A percentile compares a stretch with the other conserved stretches of the same genome.
Conservation (phyloP, 2,113 vertebrate genomes). For the Hypocryptadius cinnamomeus region DNA sequence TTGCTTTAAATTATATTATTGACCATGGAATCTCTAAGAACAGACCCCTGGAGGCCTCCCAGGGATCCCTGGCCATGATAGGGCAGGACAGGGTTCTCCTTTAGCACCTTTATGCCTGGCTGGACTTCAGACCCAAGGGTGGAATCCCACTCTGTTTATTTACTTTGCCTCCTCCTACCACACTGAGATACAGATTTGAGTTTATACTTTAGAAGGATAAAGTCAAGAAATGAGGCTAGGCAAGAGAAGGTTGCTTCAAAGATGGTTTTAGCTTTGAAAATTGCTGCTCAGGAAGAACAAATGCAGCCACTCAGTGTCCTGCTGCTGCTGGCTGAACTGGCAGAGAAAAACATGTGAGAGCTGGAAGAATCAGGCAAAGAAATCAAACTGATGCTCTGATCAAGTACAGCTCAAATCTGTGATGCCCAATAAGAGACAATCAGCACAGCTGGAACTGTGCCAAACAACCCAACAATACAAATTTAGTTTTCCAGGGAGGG, state of each 20-base stretch:
- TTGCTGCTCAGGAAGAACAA: background rate
- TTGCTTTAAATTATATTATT: background rate
- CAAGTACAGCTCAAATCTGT: background rate
- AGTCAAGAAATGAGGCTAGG: background rate
- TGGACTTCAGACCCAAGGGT: background rate
- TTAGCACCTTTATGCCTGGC: background rate
- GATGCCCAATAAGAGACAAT: background rate
- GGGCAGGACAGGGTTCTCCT: background rate
- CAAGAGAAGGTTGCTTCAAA: background rate
- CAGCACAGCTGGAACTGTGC: background rate
- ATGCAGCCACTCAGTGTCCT: background rate
- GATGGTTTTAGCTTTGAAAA: background rate
- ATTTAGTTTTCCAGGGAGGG: background rate
- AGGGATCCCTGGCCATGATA: background rate
- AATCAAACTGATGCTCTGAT: constrained; percentile 3
- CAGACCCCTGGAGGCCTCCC: background rate
- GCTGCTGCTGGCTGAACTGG: background rate
- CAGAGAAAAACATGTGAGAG: background rate
- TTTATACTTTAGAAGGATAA: background rate
- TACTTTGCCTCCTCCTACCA: background rate
- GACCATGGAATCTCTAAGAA: background rate
- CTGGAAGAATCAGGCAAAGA: background rate
- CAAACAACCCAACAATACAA: background rate
- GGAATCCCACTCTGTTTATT: background rate
- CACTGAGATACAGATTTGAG: background rate